Evolutionary conservation across 2,797 vertebrate species (phyloP), one percentile per base, ranked within the genome.

Genomic region (Thamnophis elegans): DNA sequence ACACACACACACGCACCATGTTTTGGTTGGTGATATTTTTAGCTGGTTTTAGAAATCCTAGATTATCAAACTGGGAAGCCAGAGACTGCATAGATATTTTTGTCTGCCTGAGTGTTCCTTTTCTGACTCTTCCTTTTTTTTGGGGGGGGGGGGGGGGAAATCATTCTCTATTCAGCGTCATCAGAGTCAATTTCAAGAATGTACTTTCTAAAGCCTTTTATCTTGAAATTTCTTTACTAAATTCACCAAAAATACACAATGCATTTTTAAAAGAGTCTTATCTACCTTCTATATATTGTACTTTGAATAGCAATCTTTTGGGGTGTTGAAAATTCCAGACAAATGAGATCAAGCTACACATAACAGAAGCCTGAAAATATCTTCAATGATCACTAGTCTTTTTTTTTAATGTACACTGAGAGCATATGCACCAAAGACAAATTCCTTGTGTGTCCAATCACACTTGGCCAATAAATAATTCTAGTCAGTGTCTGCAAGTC

Each of bases 141-240:
- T n/a, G n/a, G n/a, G 28, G 28, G 36, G 7, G 0, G 20, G 3
- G 0, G 1, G 14, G 32, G 4, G n/a, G 32, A 2, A 11, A 25
- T 82, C 73, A 82, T 47, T 25, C 73, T 82, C 36, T 42, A 47
- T 25, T 82, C 36, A 82, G 36, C 0, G 4, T 82, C 73, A 82
- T 47, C 4, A 36, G 16, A 7, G 32, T 73, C 68, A 73, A 36
- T 73, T 73, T 73, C n/a, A 73, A 36, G 68, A 47, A 82, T 47
- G 20, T 47, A 42, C 20, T 82, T 82, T 42, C 20, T 82, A 20
- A 42, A 25, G 73, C 36, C 26, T 88, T 25, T 42, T 60, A 47
- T 47, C 22, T 60, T 88, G 28, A 20, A 47, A 47, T 82, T 26
- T 88, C 12, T 26, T 59, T 6, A 47, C 6, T 47, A 13, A 88